Base-by-base conservation (phyloP, 2,888 invertebrate species). In the Sinopyrophorus schimmeli region DNA sequence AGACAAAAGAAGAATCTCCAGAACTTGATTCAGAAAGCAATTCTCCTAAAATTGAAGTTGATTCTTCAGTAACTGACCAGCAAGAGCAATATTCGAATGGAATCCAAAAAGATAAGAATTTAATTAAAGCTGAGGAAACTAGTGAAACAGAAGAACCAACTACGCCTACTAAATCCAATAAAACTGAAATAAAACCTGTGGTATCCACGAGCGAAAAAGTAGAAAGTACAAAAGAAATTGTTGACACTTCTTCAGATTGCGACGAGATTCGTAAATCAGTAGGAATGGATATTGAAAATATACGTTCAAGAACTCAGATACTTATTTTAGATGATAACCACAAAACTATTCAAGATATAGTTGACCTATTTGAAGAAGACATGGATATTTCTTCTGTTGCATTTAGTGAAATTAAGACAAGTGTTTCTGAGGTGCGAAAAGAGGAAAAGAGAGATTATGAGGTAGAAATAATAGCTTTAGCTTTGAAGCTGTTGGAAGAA, bases 401-500 rank as follows among this genome's bases (percentile, higher is more conserved):
- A 11, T 52, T 47, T 21, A 55, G 44, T 15, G 54, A 57, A 5
- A 53, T 50, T 9, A 24, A 23, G 5, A 35, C 21, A 9, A 24
- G 15, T 7, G 16, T 16, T 4, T 24, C 21, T 15, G 35, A 35
- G 5, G 44, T 52, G 37, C 74, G 75, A 23, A 69, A 57, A 42
- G 48, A 69, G 27, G 39, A 50, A 10, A 16, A 46, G 2, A 51
- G 51, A 20, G 47, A 62, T 52, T 61, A 63, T 35, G 63, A 68
- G 32, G 77, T 77, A 49, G 80, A 80, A 68, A 78, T 82, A 1
- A 76, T 78, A 34, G 81, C 82, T 39, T 66, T 86, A 3, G 82
- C 82, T 10, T 72, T 73, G 26, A 81, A 82, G 60, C 73, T 92
- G 23, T 66, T 92, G 38, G 81, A 83, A 32, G 78, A 82, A 47